Evolutionary conservation across 2,113 vertebrate genomes (phyloP).

Genomic region (Grus americana): DNA sequence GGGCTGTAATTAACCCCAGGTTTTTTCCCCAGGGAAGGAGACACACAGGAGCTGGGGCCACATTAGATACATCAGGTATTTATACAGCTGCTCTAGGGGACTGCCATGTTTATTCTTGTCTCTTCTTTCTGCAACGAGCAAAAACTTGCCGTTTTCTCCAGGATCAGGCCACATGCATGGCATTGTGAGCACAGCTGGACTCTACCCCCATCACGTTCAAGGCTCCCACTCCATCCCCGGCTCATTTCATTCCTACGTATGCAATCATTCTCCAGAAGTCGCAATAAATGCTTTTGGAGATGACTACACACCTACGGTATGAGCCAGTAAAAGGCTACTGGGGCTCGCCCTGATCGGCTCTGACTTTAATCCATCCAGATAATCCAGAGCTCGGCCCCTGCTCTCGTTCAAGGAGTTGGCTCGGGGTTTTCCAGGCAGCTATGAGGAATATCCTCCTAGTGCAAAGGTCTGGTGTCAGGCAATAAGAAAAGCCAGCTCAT

Average conservation of each 20-base stretch:
- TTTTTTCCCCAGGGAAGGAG: neutral
- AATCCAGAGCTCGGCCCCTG: neutral
- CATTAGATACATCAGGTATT: neutral
- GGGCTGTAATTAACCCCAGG: neutral
- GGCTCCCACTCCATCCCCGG: neutral
- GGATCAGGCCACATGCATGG: accelerated
- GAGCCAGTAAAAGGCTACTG: neutral
- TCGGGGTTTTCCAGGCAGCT: neutral
- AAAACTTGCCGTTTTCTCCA: neutral
- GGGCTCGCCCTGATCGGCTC: neutral
- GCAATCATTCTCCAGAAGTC: neutral
- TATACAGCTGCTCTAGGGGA: neutral
- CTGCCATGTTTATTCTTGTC: neutral
- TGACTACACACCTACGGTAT: accelerated
- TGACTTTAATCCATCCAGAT: neutral
- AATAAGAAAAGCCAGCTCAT: neutral
- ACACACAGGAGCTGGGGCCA: neutral
- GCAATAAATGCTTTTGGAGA: neutral
- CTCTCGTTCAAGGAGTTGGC: neutral
- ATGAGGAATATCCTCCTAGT: accelerated
- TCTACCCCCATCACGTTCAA: neutral
- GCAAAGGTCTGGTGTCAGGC: neutral
- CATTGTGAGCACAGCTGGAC: neutral
- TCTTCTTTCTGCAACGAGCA: neutral
- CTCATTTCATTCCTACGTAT: neutral